These are phyloP conservation scores for Eupithecia pulchellata DNA, from an alignment of 2,888 invertebrate genomes.

Conservation along the genomic window DNA sequence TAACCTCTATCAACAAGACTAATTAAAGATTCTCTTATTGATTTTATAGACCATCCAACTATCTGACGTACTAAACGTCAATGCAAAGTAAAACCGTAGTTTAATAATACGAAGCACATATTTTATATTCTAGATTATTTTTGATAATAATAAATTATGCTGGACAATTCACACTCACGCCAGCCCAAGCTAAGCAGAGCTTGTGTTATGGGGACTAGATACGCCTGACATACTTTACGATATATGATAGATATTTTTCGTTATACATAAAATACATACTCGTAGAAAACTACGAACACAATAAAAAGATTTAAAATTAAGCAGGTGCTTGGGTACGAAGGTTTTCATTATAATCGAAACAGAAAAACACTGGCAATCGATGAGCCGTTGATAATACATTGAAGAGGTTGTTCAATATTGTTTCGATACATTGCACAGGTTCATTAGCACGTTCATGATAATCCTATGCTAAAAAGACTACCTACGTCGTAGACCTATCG, in stretches of 20 bases:
- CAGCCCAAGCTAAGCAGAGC: too few relatives aligned
- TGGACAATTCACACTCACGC: background rate
- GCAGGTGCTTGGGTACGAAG: background rate
- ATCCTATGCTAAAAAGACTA: background rate
- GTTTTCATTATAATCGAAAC: background rate
- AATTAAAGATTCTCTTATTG: too few relatives aligned
- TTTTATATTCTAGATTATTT: background rate
- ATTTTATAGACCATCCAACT: background rate
- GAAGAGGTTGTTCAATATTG: conserved; percentile 3
- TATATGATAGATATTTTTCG: too few relatives aligned
- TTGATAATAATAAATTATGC: too few relatives aligned
- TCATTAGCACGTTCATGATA: conserved; percentile 18
- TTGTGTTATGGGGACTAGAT: too few relatives aligned
- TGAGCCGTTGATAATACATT: background rate
- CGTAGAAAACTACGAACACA: too few relatives aligned
- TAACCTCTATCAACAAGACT: too few relatives aligned
- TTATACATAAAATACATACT: too few relatives aligned
- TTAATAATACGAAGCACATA: background rate
- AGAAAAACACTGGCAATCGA: background rate
- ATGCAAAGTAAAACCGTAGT: background rate
- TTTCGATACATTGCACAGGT: conserved; percentile 8
- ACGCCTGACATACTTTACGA: too few relatives aligned
- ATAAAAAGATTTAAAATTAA: too few relatives aligned
- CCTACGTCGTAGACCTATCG: background rate
- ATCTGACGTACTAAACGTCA: background rate